Conservation (phyloP, 64 coral and sea anemone species). For the Montipora cactus region DNA sequence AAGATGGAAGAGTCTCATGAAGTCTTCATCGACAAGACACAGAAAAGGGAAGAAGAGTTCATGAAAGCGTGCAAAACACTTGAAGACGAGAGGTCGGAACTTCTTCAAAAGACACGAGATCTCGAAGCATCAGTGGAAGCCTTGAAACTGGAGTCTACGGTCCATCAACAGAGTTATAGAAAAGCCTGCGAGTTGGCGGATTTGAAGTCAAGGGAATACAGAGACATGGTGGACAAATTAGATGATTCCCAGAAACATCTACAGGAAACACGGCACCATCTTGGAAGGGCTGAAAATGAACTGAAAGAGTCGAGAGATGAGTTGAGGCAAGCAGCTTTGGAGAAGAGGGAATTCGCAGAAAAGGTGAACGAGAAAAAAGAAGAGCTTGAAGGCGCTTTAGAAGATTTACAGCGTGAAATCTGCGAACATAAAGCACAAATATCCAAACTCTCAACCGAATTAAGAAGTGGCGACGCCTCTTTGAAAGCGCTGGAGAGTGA, state of each 20-base stretch:
- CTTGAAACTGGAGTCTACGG: slow-evolving; percentile 35
- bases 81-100: slow-evolving; percentile 25
- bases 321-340: not conserved
- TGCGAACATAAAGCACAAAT: not conserved
- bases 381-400: slow-evolving; percentile 18
- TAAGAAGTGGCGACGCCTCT: slow-evolving; percentile 49
- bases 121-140: slow-evolving; percentile 19
- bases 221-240: slow-evolving; percentile 82
- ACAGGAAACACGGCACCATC: slow-evolving; percentile 52
- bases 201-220: slow-evolving; percentile 63
- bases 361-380: slow-evolving; percentile 9
- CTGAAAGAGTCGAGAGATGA: slow-evolving; percentile 25
- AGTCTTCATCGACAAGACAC: slow-evolving; percentile 38
- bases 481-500: slow-evolving; percentile 6
- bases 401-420: slow-evolving; percentile 18
- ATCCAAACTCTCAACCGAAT: slow-evolving; percentile 32
- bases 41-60: slow-evolving; percentile 26
- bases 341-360: not conserved
- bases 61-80: slow-evolving; percentile 40
- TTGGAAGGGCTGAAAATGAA: slow-evolving; percentile 58
- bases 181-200: slow-evolving; percentile 89
- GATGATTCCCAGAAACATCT: slow-evolving; percentile 72
- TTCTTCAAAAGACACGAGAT: slow-evolving; percentile 49
- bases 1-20: slow-evolving; percentile 79
- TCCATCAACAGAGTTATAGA: slow-evolving; percentile 74